A percentile compares a stretch with the other conserved stretches of the same genome.
Conservation (phyloP, 2,797 vertebrate species). For the Anableps anableps region DNA sequence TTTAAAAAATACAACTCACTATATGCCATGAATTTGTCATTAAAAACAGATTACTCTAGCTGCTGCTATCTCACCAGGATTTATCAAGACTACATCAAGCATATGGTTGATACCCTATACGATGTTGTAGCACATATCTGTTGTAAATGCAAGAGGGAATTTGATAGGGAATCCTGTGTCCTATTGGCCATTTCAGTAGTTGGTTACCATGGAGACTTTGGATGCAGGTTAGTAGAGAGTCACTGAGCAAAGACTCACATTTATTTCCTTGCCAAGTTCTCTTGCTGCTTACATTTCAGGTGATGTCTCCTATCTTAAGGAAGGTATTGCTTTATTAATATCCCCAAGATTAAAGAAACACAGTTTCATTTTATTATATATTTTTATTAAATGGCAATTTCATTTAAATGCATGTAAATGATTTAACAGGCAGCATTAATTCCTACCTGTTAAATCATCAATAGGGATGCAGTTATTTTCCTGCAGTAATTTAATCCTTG, state of each 20-base stretch:
- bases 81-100: neutral
- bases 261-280: neutral
- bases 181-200: neutral
- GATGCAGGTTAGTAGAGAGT: neutral
- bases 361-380: neutral
- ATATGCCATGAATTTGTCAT: neutral
- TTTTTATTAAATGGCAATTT: neutral
- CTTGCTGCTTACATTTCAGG: neutral
- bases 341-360: neutral
- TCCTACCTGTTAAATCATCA: neutral
- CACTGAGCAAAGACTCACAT: neutral
- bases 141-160: neutral
- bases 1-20: neutral
- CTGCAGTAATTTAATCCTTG: neutral
- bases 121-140: neutral
- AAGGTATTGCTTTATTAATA: neutral
- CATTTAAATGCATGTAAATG: too few species aligned
- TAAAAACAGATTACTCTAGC: too few species aligned
- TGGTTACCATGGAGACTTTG: neutral
- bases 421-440: too few species aligned
- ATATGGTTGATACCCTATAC: neutral
- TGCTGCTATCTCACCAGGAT: neutral
- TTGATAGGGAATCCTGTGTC: neutral
- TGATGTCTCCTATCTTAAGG: neutral
- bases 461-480: neutral